Evolutionary conservation across 2,113 vertebrate species (phyloP).

Genomic region (Cyprinus carpio): DNA sequence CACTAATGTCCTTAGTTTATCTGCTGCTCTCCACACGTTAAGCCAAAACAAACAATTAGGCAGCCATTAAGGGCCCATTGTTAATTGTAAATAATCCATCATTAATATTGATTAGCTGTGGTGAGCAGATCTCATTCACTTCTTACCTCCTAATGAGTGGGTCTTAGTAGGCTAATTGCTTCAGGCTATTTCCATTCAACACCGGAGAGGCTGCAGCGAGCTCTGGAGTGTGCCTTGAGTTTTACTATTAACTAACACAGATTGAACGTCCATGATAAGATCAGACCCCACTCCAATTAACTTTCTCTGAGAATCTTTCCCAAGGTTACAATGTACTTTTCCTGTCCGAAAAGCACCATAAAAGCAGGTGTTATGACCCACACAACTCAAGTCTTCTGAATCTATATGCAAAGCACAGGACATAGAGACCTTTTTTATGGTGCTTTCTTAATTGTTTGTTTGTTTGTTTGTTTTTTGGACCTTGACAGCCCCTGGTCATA

Average conservation of each 20-base stretch:
- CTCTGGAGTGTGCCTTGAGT: conserved; percentile 29
- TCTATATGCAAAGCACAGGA: no score
- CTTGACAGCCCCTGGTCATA: neutral
- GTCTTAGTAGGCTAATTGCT: conserved; percentile 60
- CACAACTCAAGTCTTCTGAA: no score
- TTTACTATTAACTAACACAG: conserved; percentile 35
- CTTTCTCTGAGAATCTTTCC: conserved; percentile 8
- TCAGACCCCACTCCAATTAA: conserved; percentile 24
- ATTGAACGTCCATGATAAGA: conserved; percentile 35
- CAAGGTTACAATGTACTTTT: conserved; percentile 14
- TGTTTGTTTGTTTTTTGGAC: no score
- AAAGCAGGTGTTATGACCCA: neutral
- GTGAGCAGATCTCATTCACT: conserved; percentile 54
- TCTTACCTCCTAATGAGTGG: conserved; percentile 59
- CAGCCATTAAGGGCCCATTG: conserved; percentile 56
- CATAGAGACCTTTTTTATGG: no score
- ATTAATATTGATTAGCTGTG: conserved; percentile 63
- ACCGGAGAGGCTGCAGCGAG: conserved; percentile 43
- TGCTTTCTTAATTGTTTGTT: no score
- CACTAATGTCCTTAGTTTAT: conserved; percentile 46
- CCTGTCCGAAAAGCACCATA: neutral
- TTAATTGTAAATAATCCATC: conserved; percentile 65
- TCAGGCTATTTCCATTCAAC: conserved; percentile 47
- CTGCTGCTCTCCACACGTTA: conserved; percentile 49
- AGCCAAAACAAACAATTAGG: conserved; percentile 60